These are phyloP conservation scores for Drosophila kepulauana DNA, from an alignment of 1,140 invertebrate species.

Conservation along the genomic window DNA sequence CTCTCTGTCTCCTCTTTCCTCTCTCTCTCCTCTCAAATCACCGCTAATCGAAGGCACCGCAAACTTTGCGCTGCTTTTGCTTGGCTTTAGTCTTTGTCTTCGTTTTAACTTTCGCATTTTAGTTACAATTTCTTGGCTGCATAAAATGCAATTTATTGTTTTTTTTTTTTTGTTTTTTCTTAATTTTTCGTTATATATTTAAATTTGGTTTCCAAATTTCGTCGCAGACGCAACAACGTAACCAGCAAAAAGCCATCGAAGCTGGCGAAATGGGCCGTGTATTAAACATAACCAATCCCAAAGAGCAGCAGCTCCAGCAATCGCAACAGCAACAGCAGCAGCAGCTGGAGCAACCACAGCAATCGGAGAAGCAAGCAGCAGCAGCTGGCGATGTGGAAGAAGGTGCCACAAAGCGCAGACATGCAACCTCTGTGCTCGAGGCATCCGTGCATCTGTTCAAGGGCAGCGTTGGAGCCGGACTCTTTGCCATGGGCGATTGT, in stretches of 20 bases:
- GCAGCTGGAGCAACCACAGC: not conserved
- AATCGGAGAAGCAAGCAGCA: constrained; percentile 9
- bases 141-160: not conserved
- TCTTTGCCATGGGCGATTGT: constrained; percentile 91
- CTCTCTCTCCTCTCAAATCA: not conserved
- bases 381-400: constrained; percentile 24
- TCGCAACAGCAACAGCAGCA: constrained; percentile 4
- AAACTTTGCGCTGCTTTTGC: constrained; percentile 16
- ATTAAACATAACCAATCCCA: constrained; percentile 60
- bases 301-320: not conserved
- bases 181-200: not conserved
- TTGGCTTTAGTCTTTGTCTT: constrained; percentile 7
- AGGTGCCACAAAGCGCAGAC: constrained; percentile 42
- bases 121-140: constrained; percentile 10
- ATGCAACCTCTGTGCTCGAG: constrained; percentile 87
- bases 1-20: not conserved
- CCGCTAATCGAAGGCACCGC: constrained; percentile 31
- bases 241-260: constrained; percentile 51
- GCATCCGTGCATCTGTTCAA: constrained; percentile 87
- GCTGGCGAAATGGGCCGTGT: constrained; percentile 62
- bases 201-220: too few relatives aligned
- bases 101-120: not conserved
- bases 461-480: constrained; percentile 91
- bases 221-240: constrained; percentile 32
- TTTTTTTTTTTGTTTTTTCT: not conserved